Evolutionary conservation across 2,113 vertebrate species (phyloP).

Genomic region (Oreochromis spilurus): DNA sequence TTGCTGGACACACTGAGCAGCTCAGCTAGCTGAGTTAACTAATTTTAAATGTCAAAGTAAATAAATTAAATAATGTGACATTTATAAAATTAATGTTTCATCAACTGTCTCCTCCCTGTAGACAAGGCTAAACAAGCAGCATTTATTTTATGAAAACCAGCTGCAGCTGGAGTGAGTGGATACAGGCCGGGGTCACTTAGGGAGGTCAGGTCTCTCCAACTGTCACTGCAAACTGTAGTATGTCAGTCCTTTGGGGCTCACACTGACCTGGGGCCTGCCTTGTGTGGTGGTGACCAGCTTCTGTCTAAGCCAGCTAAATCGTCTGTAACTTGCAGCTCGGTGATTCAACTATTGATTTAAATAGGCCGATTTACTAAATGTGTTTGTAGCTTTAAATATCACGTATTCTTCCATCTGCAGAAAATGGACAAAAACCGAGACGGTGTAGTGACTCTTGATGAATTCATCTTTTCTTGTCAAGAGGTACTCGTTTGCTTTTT

Average conservation of each 20-base stretch:
- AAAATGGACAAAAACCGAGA: conserved; percentile 99
- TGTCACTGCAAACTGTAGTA: background rate
- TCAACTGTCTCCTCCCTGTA: background rate
- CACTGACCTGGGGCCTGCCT: background rate
- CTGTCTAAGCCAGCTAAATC: background rate
- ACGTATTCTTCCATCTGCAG: conserved; percentile 65
- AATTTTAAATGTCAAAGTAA: background rate
- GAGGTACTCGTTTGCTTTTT: conserved; percentile 75
- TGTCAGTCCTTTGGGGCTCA: background rate
- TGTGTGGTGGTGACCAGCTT: background rate
- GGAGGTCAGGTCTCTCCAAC: background rate
- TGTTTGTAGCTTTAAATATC: background rate
- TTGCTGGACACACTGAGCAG: background rate
- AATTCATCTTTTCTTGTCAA: conserved; percentile 95
- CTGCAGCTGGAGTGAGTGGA: background rate
- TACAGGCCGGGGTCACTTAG: background rate
- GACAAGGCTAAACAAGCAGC: background rate
- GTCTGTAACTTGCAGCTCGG: background rate
- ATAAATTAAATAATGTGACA: background rate
- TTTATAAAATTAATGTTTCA: background rate
- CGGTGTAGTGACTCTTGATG: conserved; percentile 94
- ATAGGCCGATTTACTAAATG: background rate
- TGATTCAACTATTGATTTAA: background rate
- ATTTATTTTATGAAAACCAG: background rate
- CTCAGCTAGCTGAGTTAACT: background rate